These are phyloP conservation scores for Sebastes schlegelii DNA, from an alignment of 2,113 vertebrate genomes.

Conservation along the genomic window DNA sequence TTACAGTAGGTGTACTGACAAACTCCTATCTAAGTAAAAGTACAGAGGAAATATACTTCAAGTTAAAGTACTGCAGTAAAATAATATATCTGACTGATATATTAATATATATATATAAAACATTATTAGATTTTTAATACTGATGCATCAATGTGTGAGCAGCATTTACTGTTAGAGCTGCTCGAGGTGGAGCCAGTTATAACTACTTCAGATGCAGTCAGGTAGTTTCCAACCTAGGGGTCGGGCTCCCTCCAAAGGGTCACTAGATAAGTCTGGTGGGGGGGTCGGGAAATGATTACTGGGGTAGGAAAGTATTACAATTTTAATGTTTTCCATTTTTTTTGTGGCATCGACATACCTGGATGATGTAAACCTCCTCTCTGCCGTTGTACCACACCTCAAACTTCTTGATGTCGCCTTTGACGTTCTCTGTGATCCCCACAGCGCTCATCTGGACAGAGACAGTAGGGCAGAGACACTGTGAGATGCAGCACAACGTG, in stretches of 20 bases:
- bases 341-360: constrained; percentile 84
- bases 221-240: neutral
- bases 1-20: too few species aligned
- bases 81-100: neutral
- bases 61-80: neutral
- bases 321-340: too few species aligned
- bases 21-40: neutral
- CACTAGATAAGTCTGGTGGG: neutral
- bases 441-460: constrained; percentile 90
- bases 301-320: neutral
- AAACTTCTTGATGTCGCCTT: constrained; percentile 94
- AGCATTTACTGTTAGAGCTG: neutral
- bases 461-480: neutral
- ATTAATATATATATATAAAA: neutral
- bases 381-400: constrained; percentile 94
- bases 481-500: neutral
- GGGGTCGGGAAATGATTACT: neutral
- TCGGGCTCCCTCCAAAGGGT: neutral
- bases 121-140: neutral
- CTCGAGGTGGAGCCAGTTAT: neutral
- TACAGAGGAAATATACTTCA: neutral
- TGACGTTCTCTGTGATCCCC: constrained; percentile 94
- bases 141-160: neutral
- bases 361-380: constrained; percentile 96
- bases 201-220: neutral